These are phyloP conservation scores for Todiramphus chloris DNA, from an alignment of 2,113 vertebrate species.

Conservation along the genomic window DNA sequence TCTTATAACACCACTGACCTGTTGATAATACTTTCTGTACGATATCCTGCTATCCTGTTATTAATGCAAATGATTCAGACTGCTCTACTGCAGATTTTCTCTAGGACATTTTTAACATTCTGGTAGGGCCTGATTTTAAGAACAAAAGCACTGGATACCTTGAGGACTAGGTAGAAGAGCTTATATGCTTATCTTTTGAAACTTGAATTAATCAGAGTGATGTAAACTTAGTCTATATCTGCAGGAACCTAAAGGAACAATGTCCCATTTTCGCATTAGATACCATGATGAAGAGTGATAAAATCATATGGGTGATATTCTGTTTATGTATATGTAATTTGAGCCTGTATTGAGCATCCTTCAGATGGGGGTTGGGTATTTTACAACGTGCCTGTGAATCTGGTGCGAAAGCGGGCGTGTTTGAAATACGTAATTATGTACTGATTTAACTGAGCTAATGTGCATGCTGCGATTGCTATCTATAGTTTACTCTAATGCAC, in stretches of 20 bases:
- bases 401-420: not conserved
- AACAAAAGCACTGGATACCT: not conserved
- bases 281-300: not conserved
- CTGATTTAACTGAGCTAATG: not conserved
- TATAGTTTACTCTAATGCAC: not conserved
- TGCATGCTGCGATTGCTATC: not conserved
- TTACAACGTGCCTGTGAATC: not conserved
- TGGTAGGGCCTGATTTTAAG: not conserved
- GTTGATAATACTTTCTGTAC: not conserved
- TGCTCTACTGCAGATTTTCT: not conserved
- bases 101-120: not conserved
- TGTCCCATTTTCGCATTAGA: not conserved
- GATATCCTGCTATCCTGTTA: not conserved
- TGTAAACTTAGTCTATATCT: not conserved
- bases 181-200: not conserved
- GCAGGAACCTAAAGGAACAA: not conserved
- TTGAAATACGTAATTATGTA: not conserved
- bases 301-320: not conserved
- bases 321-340: not conserved
- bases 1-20: not conserved
- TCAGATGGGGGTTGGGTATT: not conserved
- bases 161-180: not conserved
- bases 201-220: not conserved
- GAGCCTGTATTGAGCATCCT: not conserved
- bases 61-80: not conserved